Percentiles rank a stretch among this genome's conserved stretches.
Conservation (phyloP, 2,888 invertebrate genomes). For the Meloe dianella region DNA sequence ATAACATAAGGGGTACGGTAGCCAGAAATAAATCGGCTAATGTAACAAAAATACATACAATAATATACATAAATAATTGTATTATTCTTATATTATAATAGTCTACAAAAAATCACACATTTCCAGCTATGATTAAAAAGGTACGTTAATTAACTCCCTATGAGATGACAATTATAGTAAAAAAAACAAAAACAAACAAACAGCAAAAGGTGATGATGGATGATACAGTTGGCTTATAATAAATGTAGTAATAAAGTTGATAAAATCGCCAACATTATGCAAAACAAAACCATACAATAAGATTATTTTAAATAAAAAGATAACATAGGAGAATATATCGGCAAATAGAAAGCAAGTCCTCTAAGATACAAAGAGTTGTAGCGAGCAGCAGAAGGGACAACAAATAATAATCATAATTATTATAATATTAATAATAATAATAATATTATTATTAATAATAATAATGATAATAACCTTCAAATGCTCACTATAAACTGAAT, state of each 20-base stretch:
- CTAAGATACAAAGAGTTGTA: constrained; percentile 43
- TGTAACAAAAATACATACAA: constrained; percentile 58
- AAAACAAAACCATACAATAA: constrained; percentile 32
- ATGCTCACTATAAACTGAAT: constrained; percentile 44
- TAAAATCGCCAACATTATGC: constrained; percentile 43
- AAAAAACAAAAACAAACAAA: constrained; percentile 21
- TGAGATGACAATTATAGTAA: constrained; percentile 42
- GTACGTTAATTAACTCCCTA: constrained; percentile 54
- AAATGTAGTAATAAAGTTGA: constrained; percentile 31
- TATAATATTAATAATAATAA: constrained; percentile 23
- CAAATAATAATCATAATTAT: constrained; percentile 6
- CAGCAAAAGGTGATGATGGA: constrained; percentile 42
- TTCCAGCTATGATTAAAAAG: constrained; percentile 58
- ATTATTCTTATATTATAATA: constrained; percentile 51
- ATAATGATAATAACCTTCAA: constrained; percentile 34
- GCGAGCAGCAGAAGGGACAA: constrained; percentile 35
- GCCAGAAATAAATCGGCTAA: constrained; percentile 36
- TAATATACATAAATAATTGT: constrained; percentile 56
- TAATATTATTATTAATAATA: constrained; percentile 25
- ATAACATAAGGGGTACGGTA: constrained; percentile 48
- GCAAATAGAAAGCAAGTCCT: constrained; percentile 47
- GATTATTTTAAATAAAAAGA: constrained; percentile 37
- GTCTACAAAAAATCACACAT: constrained; percentile 58
- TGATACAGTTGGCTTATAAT: constrained; percentile 31
- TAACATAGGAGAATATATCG: constrained; percentile 47